A percentile compares a stretch with the other conserved stretches of the same genome.
Conservation (phyloP, 2,888 invertebrate species). For the Tenthredo mesomela region DNA sequence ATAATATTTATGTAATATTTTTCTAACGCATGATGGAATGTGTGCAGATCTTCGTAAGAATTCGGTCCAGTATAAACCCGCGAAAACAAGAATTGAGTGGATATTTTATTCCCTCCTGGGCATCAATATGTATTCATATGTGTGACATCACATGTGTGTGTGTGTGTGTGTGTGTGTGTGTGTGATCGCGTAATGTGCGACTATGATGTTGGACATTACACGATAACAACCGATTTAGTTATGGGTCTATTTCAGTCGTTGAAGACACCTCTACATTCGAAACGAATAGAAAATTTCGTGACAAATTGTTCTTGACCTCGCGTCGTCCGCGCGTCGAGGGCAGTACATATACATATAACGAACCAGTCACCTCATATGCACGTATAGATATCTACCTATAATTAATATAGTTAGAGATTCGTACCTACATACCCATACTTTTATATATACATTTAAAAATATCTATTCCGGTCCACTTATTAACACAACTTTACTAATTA, state of each 20-base stretch:
- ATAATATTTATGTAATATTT: neutral
- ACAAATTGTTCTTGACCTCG: conserved; percentile 44
- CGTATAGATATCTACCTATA: neutral
- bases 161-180: neutral
- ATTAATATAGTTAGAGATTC: neutral
- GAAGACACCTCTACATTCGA: conserved; percentile 23
- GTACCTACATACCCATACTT: too few species aligned
- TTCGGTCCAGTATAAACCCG: conserved; percentile 11
- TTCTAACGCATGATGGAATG: neutral
- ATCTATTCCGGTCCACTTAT: neutral
- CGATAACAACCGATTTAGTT: conserved; percentile 46
- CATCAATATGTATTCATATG: neutral
- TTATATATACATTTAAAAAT: neutral
- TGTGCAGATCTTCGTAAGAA: neutral
- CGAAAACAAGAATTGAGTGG: conserved; percentile 21
- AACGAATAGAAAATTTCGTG: conserved; percentile 34
- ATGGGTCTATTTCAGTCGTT: conserved; percentile 37
- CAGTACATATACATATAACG: conserved; percentile 3
- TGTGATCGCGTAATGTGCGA: conserved; percentile 22
- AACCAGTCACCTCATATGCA: neutral
- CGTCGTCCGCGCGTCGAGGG: neutral
- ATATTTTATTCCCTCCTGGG: neutral
- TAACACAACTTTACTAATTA: conserved; percentile 18
- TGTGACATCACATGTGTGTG: neutral
- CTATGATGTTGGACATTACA: conserved; percentile 18